Conservation (phyloP, 2,797 vertebrate species). For the Aplochiton taeniatus region DNA sequence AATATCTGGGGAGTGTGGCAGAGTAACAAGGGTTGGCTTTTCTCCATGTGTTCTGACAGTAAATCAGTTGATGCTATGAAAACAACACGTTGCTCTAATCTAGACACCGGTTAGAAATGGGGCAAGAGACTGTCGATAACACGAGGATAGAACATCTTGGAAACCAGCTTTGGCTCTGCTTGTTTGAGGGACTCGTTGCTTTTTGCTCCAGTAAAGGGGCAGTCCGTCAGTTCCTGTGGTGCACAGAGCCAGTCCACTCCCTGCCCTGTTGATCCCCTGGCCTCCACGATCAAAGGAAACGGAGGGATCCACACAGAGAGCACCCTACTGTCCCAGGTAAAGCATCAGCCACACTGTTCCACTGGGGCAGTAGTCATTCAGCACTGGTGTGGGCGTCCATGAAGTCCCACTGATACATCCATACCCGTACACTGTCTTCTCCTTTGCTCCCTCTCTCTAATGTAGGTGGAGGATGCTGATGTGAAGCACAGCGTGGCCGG, state of each 20-base stretch:
- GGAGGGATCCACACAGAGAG: neutral
- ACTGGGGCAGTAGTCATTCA: too few relatives aligned
- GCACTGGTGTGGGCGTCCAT: too few relatives aligned
- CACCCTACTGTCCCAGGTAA: slow-evolving; percentile 44
- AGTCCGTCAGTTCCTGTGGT: slow-evolving; percentile 11
- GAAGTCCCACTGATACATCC: too few relatives aligned
- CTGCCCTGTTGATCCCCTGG: slow-evolving; percentile 14
- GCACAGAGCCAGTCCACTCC: slow-evolving; percentile 23
- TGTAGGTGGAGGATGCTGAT: slow-evolving; percentile 71
- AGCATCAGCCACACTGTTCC: too few relatives aligned
- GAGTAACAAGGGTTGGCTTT: neutral
- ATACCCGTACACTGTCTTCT: neutral
- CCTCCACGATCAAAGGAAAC: slow-evolving; percentile 27
- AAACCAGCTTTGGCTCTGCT: neutral
- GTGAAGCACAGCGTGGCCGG: slow-evolving; percentile 57
- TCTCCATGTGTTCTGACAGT: neutral
- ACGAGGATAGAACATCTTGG: neutral
- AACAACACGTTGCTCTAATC: neutral
- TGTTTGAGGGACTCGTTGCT: slow-evolving; percentile 15
- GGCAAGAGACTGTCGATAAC: neutral
- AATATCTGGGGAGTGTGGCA: neutral
- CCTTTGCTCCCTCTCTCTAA: slow-evolving; percentile 2
- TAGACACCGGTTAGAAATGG: neutral
- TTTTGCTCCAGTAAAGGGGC: slow-evolving; percentile 41
- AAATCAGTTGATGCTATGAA: neutral